These are phyloP conservation scores for Oryzias dopingdopingensis DNA, from an alignment of 2,797 vertebrate species.

Conservation along the genomic window DNA sequence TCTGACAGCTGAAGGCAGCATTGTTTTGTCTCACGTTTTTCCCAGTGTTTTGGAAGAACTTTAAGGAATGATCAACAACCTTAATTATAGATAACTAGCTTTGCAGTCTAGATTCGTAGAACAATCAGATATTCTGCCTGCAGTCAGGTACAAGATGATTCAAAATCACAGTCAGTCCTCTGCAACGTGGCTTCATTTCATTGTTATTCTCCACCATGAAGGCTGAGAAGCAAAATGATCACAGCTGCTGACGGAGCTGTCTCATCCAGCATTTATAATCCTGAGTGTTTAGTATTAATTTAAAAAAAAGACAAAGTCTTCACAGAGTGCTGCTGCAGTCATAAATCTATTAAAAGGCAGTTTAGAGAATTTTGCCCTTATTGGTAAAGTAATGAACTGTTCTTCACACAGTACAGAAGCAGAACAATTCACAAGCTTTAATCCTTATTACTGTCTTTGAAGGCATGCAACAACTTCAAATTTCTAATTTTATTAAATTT, in stretches of 20 bases:
- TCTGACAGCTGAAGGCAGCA: neutral
- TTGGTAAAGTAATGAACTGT: conserved; percentile 8
- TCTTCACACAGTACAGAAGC: no score
- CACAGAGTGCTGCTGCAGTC: neutral
- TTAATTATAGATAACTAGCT: neutral
- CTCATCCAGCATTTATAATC: neutral
- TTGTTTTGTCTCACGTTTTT: neutral
- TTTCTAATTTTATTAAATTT: conserved; percentile 13
- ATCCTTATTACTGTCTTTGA: conserved; percentile 23
- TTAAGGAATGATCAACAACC: neutral
- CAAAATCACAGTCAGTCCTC: no score
- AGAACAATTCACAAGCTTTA: conserved; percentile 12
- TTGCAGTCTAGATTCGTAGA: neutral
- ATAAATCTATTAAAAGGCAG: conserved; percentile 2
- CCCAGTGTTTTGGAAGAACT: neutral
- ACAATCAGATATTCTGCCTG: neutral
- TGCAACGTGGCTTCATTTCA: neutral
- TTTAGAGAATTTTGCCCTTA: conserved; percentile 13
- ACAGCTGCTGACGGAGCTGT: neutral
- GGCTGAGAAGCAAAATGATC: neutral
- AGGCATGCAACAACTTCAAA: conserved; percentile 14
- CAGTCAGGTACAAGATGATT: neutral
- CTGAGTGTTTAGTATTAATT: neutral
- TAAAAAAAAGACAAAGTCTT: neutral
- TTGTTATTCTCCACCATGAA: conserved; percentile 1